A percentile compares a stretch with the other conserved stretches of the same genome.
These are phyloP conservation scores for Cyprinodon brontotheroides DNA, from an alignment of 2,113 vertebrate species.

Conservation along the genomic window DNA sequence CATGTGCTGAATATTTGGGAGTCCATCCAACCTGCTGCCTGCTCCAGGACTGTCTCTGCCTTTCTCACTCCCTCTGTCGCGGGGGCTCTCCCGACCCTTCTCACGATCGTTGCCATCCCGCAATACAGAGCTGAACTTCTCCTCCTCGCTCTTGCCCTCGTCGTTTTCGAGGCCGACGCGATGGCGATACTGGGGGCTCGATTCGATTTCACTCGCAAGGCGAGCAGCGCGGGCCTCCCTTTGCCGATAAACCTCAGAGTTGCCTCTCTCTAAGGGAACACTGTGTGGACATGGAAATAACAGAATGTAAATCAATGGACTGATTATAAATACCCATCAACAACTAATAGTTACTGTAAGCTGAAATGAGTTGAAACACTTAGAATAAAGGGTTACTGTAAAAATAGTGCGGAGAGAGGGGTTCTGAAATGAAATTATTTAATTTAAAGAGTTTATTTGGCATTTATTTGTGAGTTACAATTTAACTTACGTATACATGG, in stretches of 20 bases:
- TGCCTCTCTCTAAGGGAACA: conserved; percentile 88
- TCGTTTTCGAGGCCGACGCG: conserved; percentile 88
- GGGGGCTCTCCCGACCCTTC: conserved; percentile 69
- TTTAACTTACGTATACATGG: conserved; percentile 89
- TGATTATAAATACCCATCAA: no score
- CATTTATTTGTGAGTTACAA: no score
- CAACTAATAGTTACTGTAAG: no score
- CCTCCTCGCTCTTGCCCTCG: conserved; percentile 87
- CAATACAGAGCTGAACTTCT: conserved; percentile 87
- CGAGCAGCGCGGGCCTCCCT: conserved; percentile 87
- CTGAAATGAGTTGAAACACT: no score
- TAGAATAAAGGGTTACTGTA: no score
- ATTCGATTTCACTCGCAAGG: conserved; percentile 89
- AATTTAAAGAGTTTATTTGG: no score
- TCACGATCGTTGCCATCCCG: conserved; percentile 79
- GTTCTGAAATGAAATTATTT: no score
- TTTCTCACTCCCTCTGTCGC: conserved; percentile 70
- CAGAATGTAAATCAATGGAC: no score
- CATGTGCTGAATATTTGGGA: no score
- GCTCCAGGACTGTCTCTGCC: conserved; percentile 74
- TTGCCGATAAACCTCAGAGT: conserved; percentile 85
- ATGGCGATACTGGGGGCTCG: conserved; percentile 87
- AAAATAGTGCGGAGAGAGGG: no score
- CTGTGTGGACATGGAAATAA: conserved; percentile 56
- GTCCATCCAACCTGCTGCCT: conserved; percentile 66